phyloP scores from a whole-genome alignment of 2,113 vertebrate species.

The Nannobrachium achirus region DNA sequence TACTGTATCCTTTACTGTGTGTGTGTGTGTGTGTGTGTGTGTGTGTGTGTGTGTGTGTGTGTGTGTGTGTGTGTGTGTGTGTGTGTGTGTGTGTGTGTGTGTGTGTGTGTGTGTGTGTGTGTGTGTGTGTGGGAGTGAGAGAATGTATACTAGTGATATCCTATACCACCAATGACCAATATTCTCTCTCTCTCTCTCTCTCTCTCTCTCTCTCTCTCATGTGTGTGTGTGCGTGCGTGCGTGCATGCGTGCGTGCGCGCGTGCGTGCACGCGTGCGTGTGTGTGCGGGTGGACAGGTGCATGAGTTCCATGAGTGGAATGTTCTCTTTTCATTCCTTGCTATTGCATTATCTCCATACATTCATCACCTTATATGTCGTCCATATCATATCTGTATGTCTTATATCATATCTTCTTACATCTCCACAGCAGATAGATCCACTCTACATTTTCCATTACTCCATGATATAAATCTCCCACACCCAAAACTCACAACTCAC shows the following conservation, averaged over 20 bases:
- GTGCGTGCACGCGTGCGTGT: no score
- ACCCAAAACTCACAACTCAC: not conserved
- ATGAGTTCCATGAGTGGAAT: no score
- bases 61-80: conserved; percentile 6
- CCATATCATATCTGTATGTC: not conserved
- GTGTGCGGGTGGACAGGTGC: no score
- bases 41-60: not conserved
- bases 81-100: not conserved
- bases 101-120: not conserved
- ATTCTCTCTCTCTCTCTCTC: no score
- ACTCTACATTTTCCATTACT: not conserved
- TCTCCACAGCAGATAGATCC: not conserved
- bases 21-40: not conserved
- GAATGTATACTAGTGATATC: not conserved
- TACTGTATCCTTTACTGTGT: conserved; percentile 24
- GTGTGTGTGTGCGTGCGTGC: not conserved
- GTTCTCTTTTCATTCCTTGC: not conserved
- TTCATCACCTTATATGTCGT: not conserved
- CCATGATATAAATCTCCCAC: not conserved
- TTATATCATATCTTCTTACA: not conserved
- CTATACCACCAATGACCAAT: no score
- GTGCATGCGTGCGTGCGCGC: not conserved
- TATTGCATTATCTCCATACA: not conserved
- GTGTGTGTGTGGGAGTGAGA: not conserved
- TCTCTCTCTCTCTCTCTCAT: no score